Evolutionary conservation across 2,113 vertebrate genomes (phyloP).

Genomic region (Phocoena phocoena): DNA sequence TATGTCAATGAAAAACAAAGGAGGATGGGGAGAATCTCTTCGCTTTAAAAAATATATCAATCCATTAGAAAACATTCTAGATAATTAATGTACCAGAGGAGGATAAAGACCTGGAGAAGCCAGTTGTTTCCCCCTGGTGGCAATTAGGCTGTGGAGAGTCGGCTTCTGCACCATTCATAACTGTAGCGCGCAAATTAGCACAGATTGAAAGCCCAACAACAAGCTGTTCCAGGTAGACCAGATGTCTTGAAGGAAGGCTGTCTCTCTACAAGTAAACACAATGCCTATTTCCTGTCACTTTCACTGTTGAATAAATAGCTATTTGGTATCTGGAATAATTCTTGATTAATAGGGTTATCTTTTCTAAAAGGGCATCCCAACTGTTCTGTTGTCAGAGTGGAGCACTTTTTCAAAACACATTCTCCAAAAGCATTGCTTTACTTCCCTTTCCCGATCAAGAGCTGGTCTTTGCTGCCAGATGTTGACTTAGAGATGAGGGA

Average conservation of each 20-base stretch:
- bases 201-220: slow-evolving; percentile 44
- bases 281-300: slow-evolving; percentile 54
- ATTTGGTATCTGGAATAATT: not conserved
- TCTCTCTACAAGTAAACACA: slow-evolving; percentile 46
- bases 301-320: slow-evolving; percentile 25
- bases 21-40: not conserved
- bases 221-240: slow-evolving; percentile 66
- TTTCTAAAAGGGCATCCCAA: not conserved
- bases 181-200: slow-evolving; percentile 44
- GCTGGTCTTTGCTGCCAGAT: not conserved
- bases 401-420: not conserved
- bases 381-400: not conserved
- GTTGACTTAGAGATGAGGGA: not conserved
- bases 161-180: slow-evolving; percentile 57
- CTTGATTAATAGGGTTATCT: not conserved
- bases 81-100: slow-evolving; percentile 39
- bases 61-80: slow-evolving; percentile 53
- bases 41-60: slow-evolving; percentile 32
- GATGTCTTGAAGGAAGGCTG: slow-evolving; percentile 64
- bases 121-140: slow-evolving; percentile 46
- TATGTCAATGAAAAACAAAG: slow-evolving; percentile 56
- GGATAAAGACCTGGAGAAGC: slow-evolving; percentile 39
- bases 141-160: slow-evolving; percentile 37
- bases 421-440: slow-evolving; percentile 14
- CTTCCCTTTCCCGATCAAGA: not conserved